Conservation (phyloP, 2,113 vertebrate genomes). For the Pogona vitticeps region DNA sequence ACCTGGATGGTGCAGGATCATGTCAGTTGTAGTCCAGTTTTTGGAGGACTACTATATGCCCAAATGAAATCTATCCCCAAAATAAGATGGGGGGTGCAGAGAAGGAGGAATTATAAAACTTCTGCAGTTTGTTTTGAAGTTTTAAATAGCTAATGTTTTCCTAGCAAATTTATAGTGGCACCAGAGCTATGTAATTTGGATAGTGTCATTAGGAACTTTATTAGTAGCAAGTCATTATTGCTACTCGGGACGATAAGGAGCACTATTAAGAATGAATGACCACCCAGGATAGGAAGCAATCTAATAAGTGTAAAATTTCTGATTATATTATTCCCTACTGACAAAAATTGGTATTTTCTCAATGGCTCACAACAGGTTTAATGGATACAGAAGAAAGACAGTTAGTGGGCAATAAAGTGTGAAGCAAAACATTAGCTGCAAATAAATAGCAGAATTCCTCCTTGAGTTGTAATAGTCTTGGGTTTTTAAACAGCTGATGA, state of each 20-base stretch:
- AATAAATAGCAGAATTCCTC: conserved; percentile 58
- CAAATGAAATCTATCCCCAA: too few relatives aligned
- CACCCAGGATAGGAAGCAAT: conserved; percentile 52
- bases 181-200: conserved; percentile 60
- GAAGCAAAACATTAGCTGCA: conserved; percentile 63
- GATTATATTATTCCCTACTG: conserved; percentile 52
- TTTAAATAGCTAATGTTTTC: conserved; percentile 57
- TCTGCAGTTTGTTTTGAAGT: conserved; percentile 36
- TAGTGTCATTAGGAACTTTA: conserved; percentile 62
- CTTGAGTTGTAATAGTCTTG: conserved; percentile 48
- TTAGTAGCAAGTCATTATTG: conserved; percentile 65
- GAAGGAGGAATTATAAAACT: neutral
- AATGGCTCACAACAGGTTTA: conserved; percentile 57
- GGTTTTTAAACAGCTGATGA: conserved; percentile 33
- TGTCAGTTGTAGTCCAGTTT: too few relatives aligned
- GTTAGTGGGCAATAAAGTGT: conserved; percentile 57
- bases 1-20: too few relatives aligned
- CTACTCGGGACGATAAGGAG: conserved; percentile 48
- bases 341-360: conserved; percentile 57
- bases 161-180: conserved; percentile 50
- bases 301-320: conserved; percentile 63
- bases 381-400: conserved; percentile 47
- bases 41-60: too few relatives aligned
- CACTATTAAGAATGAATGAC: conserved; percentile 61
- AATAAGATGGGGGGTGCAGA: neutral